Conservation (phyloP, 2,888 invertebrate species). For the Belgica antarctica region DNA sequence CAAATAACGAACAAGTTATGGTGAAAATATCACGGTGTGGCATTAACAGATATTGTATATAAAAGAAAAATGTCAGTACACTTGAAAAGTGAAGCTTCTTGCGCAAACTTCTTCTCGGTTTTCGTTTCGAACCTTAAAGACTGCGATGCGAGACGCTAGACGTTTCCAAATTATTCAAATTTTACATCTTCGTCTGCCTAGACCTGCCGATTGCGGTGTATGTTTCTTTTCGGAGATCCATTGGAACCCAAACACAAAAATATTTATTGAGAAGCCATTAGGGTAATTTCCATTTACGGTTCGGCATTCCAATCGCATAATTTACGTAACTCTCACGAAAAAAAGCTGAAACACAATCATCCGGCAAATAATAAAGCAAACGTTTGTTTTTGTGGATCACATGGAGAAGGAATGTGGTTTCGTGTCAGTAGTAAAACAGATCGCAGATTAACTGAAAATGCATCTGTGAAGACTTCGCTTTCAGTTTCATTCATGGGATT, state of each 20-base stretch:
- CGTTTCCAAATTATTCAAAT: background rate
- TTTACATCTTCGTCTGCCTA: background rate
- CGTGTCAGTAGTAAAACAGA: conserved; percentile 30
- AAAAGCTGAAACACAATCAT: background rate
- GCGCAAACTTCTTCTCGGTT: conserved; percentile 9
- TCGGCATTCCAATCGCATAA: conserved; percentile 26
- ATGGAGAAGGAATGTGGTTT: conserved; percentile 25
- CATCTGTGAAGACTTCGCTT: background rate
- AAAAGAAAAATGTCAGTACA: background rate
- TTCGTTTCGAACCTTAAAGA: conserved; percentile 5
- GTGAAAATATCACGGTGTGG: conserved; percentile 30
- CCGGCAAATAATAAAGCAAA: conserved; percentile 12
- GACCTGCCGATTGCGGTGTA: no score
- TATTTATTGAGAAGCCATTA: conserved; percentile 17
- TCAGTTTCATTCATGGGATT: background rate
- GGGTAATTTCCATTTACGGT: conserved; percentile 21
- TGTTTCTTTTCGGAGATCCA: background rate
- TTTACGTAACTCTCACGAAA: conserved; percentile 23
- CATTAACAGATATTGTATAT: conserved; percentile 30
- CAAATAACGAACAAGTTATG: background rate
- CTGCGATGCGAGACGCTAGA: conserved; percentile 1
- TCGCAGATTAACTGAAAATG: conserved; percentile 19
- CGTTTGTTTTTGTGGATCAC: conserved; percentile 10
- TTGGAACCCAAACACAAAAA: background rate
- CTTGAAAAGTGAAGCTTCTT: conserved; percentile 3